A percentile compares a stretch with the other conserved stretches of the same genome.
These are phyloP conservation scores for Lasioglossum leucozonium DNA, from an alignment of 2,888 invertebrate genomes.

Conservation along the genomic window DNA sequence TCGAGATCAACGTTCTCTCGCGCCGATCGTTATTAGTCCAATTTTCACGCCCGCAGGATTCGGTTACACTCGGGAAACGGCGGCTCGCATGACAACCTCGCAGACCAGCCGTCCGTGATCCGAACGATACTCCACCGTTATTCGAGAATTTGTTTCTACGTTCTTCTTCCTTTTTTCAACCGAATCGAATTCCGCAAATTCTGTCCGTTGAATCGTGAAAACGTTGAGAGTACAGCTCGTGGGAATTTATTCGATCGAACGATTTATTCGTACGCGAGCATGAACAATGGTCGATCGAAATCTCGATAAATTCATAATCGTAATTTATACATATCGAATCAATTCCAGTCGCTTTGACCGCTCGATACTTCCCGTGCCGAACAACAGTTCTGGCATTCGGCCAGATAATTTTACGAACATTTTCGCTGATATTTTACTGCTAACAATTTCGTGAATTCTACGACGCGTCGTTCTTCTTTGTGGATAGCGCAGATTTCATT, in stretches of 20 bases:
- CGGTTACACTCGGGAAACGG: background rate
- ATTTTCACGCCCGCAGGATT: background rate
- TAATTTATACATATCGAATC: background rate
- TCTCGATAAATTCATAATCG: background rate
- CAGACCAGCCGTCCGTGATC: background rate
- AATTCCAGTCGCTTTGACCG: background rate
- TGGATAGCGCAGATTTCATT: background rate
- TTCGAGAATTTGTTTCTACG: background rate
- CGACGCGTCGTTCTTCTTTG: background rate
- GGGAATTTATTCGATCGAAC: background rate
- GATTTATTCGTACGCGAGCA: background rate
- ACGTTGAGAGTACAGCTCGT: background rate
- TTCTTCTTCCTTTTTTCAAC: background rate
- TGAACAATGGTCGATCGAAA: too few species aligned
- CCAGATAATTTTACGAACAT: background rate
- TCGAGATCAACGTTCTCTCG: constrained; percentile 6
- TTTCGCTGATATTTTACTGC: background rate
- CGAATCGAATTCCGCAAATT: background rate
- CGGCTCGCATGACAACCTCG: background rate
- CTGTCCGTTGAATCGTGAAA: too few species aligned
- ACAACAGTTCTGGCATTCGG: background rate
- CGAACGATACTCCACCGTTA: background rate
- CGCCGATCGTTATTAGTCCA: constrained; percentile 1
- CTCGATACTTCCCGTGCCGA: background rate
- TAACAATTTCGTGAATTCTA: background rate